Evolutionary conservation across 2,888 invertebrate species (phyloP).

Genomic region (Chrysodeixis includens): DNA sequence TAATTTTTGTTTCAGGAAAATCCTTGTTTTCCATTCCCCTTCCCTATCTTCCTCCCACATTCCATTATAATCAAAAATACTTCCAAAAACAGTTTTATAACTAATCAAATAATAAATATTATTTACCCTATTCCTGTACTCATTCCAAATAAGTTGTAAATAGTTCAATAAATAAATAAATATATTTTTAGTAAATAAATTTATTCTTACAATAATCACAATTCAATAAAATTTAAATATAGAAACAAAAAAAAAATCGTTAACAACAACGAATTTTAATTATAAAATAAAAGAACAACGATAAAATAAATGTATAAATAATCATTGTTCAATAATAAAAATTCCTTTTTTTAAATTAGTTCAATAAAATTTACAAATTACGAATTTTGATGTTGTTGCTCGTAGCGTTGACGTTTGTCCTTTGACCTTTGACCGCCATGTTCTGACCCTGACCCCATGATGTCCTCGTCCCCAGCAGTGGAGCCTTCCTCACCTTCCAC

Average conservation of each 20-base stretch:
- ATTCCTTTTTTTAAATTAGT: background rate
- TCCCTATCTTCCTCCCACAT: slow-evolving; percentile 48
- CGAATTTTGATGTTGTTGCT: slow-evolving; percentile 12
- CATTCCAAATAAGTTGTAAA: slow-evolving; percentile 51
- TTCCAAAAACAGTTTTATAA: slow-evolving; percentile 26
- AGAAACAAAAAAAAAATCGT: background rate
- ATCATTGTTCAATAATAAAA: background rate
- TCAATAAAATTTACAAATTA: background rate
- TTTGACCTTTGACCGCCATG: slow-evolving; percentile 41
- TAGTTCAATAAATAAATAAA: slow-evolving; percentile 29
- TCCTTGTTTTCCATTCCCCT: slow-evolving; percentile 67
- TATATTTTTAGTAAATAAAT: slow-evolving; percentile 14
- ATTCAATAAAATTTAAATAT: background rate
- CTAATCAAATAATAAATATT: slow-evolving; percentile 16
- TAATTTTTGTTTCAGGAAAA: slow-evolving; percentile 53
- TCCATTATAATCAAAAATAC: slow-evolving; percentile 41
- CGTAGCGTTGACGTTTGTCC: slow-evolving; percentile 32
- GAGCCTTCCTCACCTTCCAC: slow-evolving; percentile 84
- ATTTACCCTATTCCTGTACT: slow-evolving; percentile 33
- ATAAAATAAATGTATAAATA: background rate
- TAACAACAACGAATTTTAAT: slow-evolving; percentile 19
- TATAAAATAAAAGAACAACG: background rate
- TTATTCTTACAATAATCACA: background rate
- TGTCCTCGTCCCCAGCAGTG: slow-evolving; percentile 90
- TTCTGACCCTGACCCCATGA: slow-evolving; percentile 52